Percentiles rank a stretch among this genome's conserved stretches.
Evolutionary conservation across 1,140 invertebrate genomes (phyloP).

Genomic region (Heterodera schachtii): DNA sequence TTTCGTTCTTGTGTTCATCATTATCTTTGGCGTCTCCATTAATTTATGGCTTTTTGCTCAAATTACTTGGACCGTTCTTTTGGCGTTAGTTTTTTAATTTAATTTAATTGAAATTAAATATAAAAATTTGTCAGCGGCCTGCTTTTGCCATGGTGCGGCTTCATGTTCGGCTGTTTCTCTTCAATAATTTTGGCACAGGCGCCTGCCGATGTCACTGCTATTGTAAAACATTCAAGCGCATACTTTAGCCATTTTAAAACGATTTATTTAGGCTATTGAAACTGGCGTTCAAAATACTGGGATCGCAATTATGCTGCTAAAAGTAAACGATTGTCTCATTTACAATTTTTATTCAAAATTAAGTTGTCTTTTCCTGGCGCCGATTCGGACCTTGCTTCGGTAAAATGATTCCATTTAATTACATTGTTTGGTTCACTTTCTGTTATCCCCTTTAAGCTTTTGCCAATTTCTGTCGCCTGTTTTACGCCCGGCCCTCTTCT

Average conservation of each 20-base stretch:
- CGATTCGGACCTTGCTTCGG: constrained; percentile 68
- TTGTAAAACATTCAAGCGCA: constrained; percentile 65
- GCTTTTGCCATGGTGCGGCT: constrained; percentile 84
- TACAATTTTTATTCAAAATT: constrained; percentile 18
- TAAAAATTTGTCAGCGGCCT: constrained; percentile 74
- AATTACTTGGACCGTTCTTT: constrained; percentile 73
- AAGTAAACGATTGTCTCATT: constrained; percentile 37
- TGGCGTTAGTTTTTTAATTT: constrained; percentile 54
- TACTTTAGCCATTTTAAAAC: background rate
- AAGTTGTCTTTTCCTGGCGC: constrained; percentile 68
- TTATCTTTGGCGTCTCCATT: constrained; percentile 85
- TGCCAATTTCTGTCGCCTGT: constrained; percentile 84
- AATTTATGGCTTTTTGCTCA: constrained; percentile 88
- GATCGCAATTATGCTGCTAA: constrained; percentile 82
- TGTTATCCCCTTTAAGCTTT: constrained; percentile 67
- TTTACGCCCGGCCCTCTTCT: constrained; percentile 87
- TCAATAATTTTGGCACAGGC: constrained; percentile 54
- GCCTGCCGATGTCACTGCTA: constrained; percentile 75
- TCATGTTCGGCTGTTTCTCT: constrained; percentile 73
- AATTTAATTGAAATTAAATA: background rate
- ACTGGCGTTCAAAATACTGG: constrained; percentile 93
- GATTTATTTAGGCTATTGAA: constrained; percentile 74
- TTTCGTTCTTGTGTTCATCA: constrained; percentile 80
- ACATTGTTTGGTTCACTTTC: too few species aligned
- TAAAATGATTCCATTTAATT: background rate